These are phyloP conservation scores for Platypus cylindrus DNA, from an alignment of 2,888 invertebrate genomes.

Conservation along the genomic window DNA sequence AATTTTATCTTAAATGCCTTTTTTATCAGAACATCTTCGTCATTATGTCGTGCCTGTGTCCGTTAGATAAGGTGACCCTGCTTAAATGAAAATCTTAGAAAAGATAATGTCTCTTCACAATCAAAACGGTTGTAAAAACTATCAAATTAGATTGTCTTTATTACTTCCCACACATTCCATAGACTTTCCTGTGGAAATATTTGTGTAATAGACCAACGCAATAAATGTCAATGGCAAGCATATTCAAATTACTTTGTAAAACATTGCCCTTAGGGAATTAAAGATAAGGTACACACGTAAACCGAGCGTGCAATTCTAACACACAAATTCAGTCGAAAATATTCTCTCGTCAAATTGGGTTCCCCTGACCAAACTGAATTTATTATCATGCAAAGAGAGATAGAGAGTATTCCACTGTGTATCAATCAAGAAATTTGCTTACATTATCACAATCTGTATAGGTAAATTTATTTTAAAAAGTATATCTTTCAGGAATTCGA, in stretches of 20 bases:
- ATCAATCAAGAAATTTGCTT: constrained; percentile 10
- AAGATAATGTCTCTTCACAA: too few relatives aligned
- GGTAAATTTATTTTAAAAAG: too few relatives aligned
- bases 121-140: too few relatives aligned
- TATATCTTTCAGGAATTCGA: too few relatives aligned
- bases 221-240: constrained; percentile 12
- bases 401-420: constrained; percentile 11
- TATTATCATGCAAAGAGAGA: constrained; percentile 14
- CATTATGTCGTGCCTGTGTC: too few relatives aligned
- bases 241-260: constrained; percentile 16
- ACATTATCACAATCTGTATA: too few relatives aligned
- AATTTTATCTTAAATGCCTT: too few relatives aligned
- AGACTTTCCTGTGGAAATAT: constrained; percentile 5
- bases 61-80: too few relatives aligned
- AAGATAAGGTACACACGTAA: constrained; percentile 3
- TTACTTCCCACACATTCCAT: too few relatives aligned
- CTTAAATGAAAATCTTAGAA: too few relatives aligned
- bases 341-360: constrained; percentile 16
- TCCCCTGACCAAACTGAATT: constrained; percentile 14
- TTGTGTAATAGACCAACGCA: constrained; percentile 10
- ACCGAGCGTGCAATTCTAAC: constrained; percentile 4
- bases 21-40: too few relatives aligned
- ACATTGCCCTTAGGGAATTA: constrained; percentile 11
- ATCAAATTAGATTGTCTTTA: too few relatives aligned
- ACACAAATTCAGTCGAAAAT: constrained; percentile 15